Evolutionary conservation across 1,140 invertebrate genomes (phyloP), one percentile per base, ranked within the genome.

Genomic region (Piezodorus guildinii): DNA sequence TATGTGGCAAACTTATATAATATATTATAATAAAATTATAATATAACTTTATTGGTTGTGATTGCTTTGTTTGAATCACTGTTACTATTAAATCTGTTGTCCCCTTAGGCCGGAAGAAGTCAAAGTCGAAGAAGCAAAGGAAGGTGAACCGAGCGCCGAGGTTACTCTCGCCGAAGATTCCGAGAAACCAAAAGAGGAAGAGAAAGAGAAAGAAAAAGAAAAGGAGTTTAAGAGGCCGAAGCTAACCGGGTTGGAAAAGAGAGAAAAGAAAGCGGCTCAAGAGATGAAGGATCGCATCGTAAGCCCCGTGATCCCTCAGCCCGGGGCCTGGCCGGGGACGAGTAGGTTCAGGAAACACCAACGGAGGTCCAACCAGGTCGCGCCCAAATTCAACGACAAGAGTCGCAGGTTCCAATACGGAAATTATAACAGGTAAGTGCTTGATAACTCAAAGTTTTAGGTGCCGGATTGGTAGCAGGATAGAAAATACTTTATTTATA

Each of bases 381-480:
- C 83, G 73, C 87, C 85, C 14, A 84, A 83, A 60, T 88, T 90
- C 74, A 82, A 85, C 68, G 77, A 81, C 8, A 86, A 87, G 74
- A 84, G 88, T 72, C 79, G 82, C 59, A 79, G 81, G 71, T 98
- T 93, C 76, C 87, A 91, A 65, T 95, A 90, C 80, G 95, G 95
- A 49, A 98, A 98, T 77, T 98, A 96, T 75, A 90, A 93, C 73
- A 85, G 91, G 82, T 84, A n/a, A n/a, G n/a, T n/a, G n/a, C n/a
- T 73, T 72, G 56, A 46, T 27, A 16, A 3, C 4, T n/a, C n/a
- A n/a, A n/a, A n/a, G n/a, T n/a, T n/a, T n/a, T n/a, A n/a, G n/a
- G n/a, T n/a, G n/a, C n/a, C n/a, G n/a, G n/a, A n/a, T n/a, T n/a
- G n/a, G n/a, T n/a, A n/a, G n/a, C n/a, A n/a, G n/a, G n/a, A n/a